A percentile compares a stretch with the other conserved stretches of the same genome.
Evolutionary conservation across 2,888 invertebrate species (phyloP).

Genomic region (Ganaspis brasiliensis): DNA sequence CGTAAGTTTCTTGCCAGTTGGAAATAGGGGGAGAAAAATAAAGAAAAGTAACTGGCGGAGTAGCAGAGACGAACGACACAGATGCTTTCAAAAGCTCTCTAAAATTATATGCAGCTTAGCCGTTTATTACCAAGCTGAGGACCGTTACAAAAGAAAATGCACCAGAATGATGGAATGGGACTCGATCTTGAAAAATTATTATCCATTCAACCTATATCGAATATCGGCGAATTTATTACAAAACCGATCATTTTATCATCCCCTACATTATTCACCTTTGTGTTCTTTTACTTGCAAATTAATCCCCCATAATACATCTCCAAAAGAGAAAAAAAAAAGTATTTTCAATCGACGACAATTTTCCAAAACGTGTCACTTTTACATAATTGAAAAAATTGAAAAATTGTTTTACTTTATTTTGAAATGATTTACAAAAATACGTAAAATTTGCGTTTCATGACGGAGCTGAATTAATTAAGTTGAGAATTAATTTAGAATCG

Average conservation of each 20-base stretch:
- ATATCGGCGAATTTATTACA: constrained; percentile 20
- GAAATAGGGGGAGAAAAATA: constrained; percentile 31
- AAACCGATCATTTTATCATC: not conserved
- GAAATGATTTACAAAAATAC: too few relatives aligned
- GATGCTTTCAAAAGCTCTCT: constrained; percentile 46
- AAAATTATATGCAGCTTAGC: constrained; percentile 58
- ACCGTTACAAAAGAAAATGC: constrained; percentile 20
- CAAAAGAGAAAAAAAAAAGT: too few relatives aligned
- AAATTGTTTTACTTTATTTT: too few relatives aligned
- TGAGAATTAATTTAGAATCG: not conserved
- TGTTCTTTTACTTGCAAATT: not conserved
- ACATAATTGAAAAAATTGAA: too few relatives aligned
- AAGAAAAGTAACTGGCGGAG: not conserved
- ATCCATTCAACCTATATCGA: constrained; percentile 40
- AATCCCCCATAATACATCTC: not conserved
- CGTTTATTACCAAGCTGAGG: constrained; percentile 59
- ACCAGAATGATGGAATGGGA: constrained; percentile 5
- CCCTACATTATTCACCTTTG: not conserved
- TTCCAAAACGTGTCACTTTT: too few relatives aligned
- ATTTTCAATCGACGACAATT: too few relatives aligned
- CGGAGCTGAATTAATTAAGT: too few relatives aligned
- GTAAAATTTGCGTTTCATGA: too few relatives aligned
- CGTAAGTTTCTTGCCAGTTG: not conserved
- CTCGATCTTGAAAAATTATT: constrained; percentile 58
- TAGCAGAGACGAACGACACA: constrained; percentile 13